Evolutionary conservation across 2,888 invertebrate genomes (phyloP).

Genomic region (Odontocolon sp.): DNA sequence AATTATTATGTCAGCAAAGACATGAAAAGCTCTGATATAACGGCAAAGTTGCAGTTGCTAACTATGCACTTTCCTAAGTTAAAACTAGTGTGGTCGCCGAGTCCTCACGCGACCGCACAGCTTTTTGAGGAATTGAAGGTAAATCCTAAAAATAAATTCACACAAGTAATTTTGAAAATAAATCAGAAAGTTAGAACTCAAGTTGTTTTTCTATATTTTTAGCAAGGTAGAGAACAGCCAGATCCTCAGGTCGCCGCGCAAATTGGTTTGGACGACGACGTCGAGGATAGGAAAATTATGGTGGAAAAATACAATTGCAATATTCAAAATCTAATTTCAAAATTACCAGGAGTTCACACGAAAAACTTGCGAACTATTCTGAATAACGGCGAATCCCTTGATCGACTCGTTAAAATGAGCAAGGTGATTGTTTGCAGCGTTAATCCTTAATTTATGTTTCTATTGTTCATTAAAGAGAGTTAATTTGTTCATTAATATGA

Average conservation of each 20-base stretch:
- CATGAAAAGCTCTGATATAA: constrained; percentile 88
- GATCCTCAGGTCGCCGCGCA: constrained; percentile 87
- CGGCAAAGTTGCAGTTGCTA: constrained; percentile 94
- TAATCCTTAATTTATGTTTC: neutral
- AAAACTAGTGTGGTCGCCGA: constrained; percentile 97
- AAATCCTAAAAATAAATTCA: no score
- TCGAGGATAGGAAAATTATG: constrained; percentile 80
- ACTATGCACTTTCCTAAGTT: constrained; percentile 97
- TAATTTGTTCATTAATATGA: no score
- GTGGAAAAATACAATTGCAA: constrained; percentile 87
- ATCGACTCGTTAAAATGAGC: constrained; percentile 84
- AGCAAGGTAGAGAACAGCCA: constrained; percentile 92
- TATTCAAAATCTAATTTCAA: constrained; percentile 91
- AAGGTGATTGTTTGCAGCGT: constrained; percentile 80
- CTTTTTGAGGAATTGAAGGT: constrained; percentile 97
- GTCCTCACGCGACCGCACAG: constrained; percentile 97
- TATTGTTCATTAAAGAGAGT: no score
- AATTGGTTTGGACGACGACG: constrained; percentile 86
- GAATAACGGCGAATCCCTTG: constrained; percentile 87
- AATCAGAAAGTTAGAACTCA: no score
- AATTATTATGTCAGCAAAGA: constrained; percentile 91
- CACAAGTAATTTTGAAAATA: no score
- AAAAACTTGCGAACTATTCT: constrained; percentile 91
- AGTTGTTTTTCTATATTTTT: constrained; percentile 39
- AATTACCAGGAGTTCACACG: constrained; percentile 93